These are phyloP conservation scores for Ascaphus truei DNA, from an alignment of 2,113 vertebrate species.

Conservation along the genomic window DNA sequence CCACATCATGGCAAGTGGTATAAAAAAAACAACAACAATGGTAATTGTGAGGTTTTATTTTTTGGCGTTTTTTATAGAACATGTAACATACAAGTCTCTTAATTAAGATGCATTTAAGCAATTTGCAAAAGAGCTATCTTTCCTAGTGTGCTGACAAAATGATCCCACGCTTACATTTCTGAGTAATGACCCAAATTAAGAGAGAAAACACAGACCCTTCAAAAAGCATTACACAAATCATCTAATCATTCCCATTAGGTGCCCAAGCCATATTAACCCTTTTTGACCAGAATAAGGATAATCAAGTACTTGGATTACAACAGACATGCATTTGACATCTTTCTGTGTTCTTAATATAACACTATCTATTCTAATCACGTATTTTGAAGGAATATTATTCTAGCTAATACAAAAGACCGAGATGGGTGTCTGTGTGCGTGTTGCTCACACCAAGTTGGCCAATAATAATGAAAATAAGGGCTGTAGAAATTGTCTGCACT, in stretches of 20 bases:
- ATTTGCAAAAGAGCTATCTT: conserved; percentile 59
- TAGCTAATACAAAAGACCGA: conserved; percentile 55
- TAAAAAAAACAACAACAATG: no score
- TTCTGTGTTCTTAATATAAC: conserved; percentile 67
- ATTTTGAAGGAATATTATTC: conserved; percentile 78
- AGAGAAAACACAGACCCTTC: conserved; percentile 86
- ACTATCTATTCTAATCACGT: conserved; percentile 82
- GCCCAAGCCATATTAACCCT: conserved; percentile 68
- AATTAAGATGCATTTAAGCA: conserved; percentile 50
- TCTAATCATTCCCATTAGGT: conserved; percentile 80
- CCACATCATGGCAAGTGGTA: no score
- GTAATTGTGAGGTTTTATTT: no score
- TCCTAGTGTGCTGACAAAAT: conserved; percentile 67
- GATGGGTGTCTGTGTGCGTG: conserved; percentile 62
- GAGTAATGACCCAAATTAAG: conserved; percentile 92
- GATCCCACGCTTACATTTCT: conserved; percentile 82
- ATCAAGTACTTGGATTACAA: conserved; percentile 83
- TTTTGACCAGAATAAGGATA: conserved; percentile 82
- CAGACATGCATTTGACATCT: conserved; percentile 57
- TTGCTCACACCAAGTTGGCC: conserved; percentile 62
- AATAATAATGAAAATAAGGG: conserved; percentile 66
- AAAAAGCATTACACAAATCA: conserved; percentile 88
- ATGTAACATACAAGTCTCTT: conserved; percentile 36
- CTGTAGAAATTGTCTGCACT: conserved; percentile 46
- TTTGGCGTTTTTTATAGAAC: not conserved